Conservation (phyloP, 1,140 invertebrate species). For the Zaprionus taronus region DNA sequence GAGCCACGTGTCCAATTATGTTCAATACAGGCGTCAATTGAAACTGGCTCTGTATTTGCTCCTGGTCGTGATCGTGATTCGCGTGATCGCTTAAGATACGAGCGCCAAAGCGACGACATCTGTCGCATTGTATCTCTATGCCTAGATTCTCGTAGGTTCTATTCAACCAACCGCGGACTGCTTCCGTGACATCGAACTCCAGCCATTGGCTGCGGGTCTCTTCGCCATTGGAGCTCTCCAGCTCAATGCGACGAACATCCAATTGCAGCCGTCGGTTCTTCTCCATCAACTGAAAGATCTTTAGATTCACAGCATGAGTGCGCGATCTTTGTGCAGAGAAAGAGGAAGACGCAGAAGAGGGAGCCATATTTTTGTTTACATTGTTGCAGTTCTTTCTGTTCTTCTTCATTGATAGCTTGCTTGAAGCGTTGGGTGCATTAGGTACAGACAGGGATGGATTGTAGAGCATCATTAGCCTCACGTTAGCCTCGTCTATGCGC, state of each 20-base stretch:
- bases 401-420: neutral
- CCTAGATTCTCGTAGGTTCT: constrained; percentile 84
- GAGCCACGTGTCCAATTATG: constrained; percentile 82
- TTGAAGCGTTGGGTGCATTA: neutral
- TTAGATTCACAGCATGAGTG: constrained; percentile 58
- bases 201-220: constrained; percentile 85
- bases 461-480: constrained; percentile 73
- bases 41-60: constrained; percentile 25
- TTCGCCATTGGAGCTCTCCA: constrained; percentile 46
- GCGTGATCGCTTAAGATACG: constrained; percentile 70
- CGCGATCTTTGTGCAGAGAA: neutral
- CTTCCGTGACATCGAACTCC: constrained; percentile 86
- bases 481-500: constrained; percentile 77
- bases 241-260: constrained; percentile 56
- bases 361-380: neutral
- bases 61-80: neutral
- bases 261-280: constrained; percentile 52
- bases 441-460: constrained; percentile 56
- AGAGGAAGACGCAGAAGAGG: neutral
- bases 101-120: constrained; percentile 74
- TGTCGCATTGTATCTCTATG: constrained; percentile 85
- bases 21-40: constrained; percentile 84
- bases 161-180: constrained; percentile 85
- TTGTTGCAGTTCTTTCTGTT: constrained; percentile 25
- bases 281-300: constrained; percentile 68